Evolutionary conservation across 2,888 invertebrate species (phyloP), one percentile per base, ranked within the genome.

Genomic region (Trichogramma evanescens): DNA sequence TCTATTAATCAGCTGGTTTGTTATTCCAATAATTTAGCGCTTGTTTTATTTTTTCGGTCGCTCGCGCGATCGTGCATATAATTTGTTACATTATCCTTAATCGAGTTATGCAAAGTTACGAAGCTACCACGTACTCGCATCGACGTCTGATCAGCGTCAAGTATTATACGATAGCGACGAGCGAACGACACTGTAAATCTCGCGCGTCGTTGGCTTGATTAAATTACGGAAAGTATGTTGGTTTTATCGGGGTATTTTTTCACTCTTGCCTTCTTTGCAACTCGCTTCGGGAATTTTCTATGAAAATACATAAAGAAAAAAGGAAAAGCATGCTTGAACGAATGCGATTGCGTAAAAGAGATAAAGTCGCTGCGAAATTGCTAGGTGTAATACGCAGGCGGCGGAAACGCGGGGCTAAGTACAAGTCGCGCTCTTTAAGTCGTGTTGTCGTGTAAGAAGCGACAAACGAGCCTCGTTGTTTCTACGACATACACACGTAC

Each of bases 381-480:
- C 13, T 13, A 2, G 13, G 13, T 13, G 13, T 13, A 1, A 13
- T 13, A 13, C 13, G 13, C 13, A 13, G 13, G 13, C 13, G 13
- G 13, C 13, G 13, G 13, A 13, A 13, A 13, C 2, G 13, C 13
- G 13, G 13, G 13, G 13, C 13, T 13, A 13, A 13, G 13, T 13
- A 13, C 13, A 13, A 13, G 13, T 13, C 13, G 13, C 13, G 13
- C 13, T 13, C 13, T 13, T 13, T 13, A 13, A 13, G 13, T 13
- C 13, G 13, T 43, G 54, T 46, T 26, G 44, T 50, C 52, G 59
- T 51, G 41, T 51, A 52, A 48, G 58, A 53, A 64, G 58, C 59
- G 62, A 64, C 64, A 64, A 64, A 64, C 62, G 56, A 64, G 64
- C 57, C 42, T 56, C 9, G 38, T 13, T 6, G 44, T 59, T 39